phyloP scores from a whole-genome alignment of 2,797 vertebrate genomes.

The Nothura maculosa region DNA sequence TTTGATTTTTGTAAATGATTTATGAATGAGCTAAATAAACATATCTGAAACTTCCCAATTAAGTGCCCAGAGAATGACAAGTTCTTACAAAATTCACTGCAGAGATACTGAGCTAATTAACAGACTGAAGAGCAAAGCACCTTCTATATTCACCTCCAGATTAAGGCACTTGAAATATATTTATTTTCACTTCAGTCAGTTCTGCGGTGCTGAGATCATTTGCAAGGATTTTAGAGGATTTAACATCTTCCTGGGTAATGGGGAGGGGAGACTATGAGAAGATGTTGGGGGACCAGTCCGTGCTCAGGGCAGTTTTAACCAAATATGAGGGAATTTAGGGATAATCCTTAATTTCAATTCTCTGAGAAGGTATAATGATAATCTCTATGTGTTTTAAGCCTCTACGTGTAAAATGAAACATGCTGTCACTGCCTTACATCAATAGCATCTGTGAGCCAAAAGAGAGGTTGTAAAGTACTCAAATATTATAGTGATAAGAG shows the following conservation, averaged over 20 bases:
- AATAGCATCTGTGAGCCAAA: background rate
- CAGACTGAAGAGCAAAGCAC: background rate
- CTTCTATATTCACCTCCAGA: background rate
- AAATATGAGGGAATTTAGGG: background rate
- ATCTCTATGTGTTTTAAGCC: background rate
- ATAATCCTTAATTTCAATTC: background rate
- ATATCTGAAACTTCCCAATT: background rate
- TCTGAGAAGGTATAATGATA: background rate
- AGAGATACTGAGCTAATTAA: background rate
- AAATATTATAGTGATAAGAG: background rate
- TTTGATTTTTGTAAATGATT: background rate
- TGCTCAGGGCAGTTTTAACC: background rate
- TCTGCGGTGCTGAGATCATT: background rate
- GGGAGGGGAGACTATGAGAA: background rate
- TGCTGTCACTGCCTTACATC: background rate
- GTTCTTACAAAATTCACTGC: background rate
- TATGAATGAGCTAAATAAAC: background rate
- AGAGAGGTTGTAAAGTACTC: background rate
- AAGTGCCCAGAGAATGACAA: background rate
- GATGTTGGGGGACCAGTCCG: background rate
- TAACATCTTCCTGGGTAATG: background rate
- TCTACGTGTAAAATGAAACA: background rate
- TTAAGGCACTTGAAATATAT: background rate
- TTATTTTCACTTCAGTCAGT: background rate
- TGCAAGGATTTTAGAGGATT: background rate